Evolutionary conservation across 2,888 invertebrate species (phyloP).

Genomic region (Xanthia togata): DNA sequence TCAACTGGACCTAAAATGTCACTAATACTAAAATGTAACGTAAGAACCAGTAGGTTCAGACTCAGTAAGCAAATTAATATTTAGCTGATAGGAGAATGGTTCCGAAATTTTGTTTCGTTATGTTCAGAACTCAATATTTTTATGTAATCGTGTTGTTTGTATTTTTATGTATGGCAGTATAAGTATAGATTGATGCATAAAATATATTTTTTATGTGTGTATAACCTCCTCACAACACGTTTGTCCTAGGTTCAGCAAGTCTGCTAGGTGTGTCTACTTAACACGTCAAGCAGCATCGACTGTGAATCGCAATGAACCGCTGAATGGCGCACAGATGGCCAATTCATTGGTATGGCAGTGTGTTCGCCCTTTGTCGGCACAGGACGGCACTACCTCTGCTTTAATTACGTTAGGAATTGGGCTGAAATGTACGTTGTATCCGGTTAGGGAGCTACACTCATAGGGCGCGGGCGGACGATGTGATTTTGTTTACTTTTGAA

Average conservation of each 20-base stretch:
- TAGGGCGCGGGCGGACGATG: not conserved
- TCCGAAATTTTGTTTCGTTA: not conserved
- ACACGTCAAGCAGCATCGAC: constrained; percentile 36
- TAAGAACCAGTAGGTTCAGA: not conserved
- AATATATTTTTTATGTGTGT: not conserved
- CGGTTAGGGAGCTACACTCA: constrained; percentile 26
- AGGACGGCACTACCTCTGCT: constrained; percentile 10
- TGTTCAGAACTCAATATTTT: not conserved
- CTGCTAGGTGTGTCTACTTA: constrained; percentile 30
- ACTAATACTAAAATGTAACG: not conserved
- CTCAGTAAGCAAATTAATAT: not conserved
- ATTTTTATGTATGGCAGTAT: not conserved
- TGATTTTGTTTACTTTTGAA: not conserved
- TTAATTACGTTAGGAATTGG: constrained; percentile 43
- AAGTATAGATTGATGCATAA: not conserved
- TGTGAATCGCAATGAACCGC: constrained; percentile 47
- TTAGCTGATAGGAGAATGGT: not conserved
- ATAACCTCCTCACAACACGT: not conserved
- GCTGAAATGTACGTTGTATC: constrained; percentile 20
- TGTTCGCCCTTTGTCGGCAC: constrained; percentile 51
- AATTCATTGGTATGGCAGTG: constrained; percentile 50
- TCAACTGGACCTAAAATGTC: too few species aligned
- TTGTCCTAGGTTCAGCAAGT: constrained; percentile 14
- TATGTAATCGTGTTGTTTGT: not conserved
- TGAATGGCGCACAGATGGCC: constrained; percentile 57